Evolutionary conservation across 2,888 invertebrate species (phyloP), one percentile per base, ranked within the genome.

Genomic region (Nomada flava): DNA sequence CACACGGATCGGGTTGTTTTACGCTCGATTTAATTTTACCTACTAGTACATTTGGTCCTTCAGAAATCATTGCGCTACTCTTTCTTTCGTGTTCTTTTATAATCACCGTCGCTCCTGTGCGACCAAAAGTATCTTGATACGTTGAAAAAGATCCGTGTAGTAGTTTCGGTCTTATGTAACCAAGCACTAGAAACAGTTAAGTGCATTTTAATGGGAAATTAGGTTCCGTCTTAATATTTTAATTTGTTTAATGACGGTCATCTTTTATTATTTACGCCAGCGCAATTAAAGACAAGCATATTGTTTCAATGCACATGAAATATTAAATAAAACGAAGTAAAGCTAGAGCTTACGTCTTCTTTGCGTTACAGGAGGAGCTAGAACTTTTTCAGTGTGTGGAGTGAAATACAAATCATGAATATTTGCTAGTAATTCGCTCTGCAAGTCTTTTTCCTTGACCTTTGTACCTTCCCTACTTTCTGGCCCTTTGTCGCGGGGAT

Each of bases 41-140:
- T 50, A 65, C 20, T 7, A 7, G 9, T n/a, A 23, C 70, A n/a
- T 62, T 18, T 5, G 1, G 29, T 9, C 13, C 29, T 29, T 44
- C 47, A 1, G 10, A 29, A 42, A 0, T 23, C 13, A 7, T 23
- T 18, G 57, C 5, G 1, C 15, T 20, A 20, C 20, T n/a, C n/a
- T 47, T 47, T 29, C 70, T 70, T 11, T 60, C 59, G 11, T 69
- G n/a, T 23, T 77, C 23, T 59, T 47, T 29, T n/a, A 91, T 36
- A 55, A 92, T 91, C 50, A 92, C 71, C 15, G 83, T 76, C 23
- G 89, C 91, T 26, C 90, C 92, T 15, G 89, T 88, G 60, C 91
- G 88, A 11, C 91, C 90, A 44, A 89, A 76, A 18, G 86, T 86
- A 20, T 91, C 89, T 76, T 92, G 91, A 76, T 92, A 92, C 15